Conservation (phyloP, 1,140 invertebrate species). For the Apis dorsata region DNA sequence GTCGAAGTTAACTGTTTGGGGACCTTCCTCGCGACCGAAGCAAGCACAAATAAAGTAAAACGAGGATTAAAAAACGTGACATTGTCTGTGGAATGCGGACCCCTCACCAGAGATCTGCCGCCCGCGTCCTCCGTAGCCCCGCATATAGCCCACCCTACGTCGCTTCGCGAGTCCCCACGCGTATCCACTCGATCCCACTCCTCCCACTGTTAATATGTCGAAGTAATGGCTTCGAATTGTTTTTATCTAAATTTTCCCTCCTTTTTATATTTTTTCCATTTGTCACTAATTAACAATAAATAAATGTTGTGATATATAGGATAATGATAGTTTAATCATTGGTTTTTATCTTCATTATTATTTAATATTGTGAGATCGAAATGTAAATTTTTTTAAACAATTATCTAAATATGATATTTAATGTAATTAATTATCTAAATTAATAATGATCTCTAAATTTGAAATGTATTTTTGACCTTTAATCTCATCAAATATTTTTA, state of each 20-base stretch:
- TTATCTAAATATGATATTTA: too few relatives aligned
- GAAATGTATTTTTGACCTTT: too few relatives aligned
- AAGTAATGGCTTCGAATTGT: slow-evolving; percentile 25
- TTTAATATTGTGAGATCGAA: too few relatives aligned
- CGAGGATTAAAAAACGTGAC: slow-evolving; percentile 80
- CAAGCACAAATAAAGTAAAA: slow-evolving; percentile 77
- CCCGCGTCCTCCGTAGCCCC: slow-evolving; percentile 51
- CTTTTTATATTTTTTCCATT: too few relatives aligned
- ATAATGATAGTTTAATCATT: too few relatives aligned
- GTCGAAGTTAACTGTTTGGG: slow-evolving; percentile 67
- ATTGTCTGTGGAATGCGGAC: slow-evolving; percentile 80
- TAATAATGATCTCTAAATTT: too few relatives aligned
- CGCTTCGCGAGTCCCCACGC: slow-evolving; percentile 46
- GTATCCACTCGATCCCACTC: slow-evolving; percentile 47
- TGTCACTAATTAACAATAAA: too few relatives aligned
- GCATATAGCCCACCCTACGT: slow-evolving; percentile 37
- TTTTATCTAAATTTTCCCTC: neutral
- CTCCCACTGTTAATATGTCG: slow-evolving; percentile 46
- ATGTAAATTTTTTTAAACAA: too few relatives aligned
- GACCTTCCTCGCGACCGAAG: slow-evolving; percentile 60
- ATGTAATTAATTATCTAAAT: too few relatives aligned
- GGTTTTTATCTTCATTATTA: too few relatives aligned
- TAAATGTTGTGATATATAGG: too few relatives aligned
- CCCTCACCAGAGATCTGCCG: slow-evolving; percentile 71
- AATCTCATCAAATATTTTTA: too few relatives aligned